Conservation (phyloP, 2,797 vertebrate species). For the Neomorphus geoffroyi region DNA sequence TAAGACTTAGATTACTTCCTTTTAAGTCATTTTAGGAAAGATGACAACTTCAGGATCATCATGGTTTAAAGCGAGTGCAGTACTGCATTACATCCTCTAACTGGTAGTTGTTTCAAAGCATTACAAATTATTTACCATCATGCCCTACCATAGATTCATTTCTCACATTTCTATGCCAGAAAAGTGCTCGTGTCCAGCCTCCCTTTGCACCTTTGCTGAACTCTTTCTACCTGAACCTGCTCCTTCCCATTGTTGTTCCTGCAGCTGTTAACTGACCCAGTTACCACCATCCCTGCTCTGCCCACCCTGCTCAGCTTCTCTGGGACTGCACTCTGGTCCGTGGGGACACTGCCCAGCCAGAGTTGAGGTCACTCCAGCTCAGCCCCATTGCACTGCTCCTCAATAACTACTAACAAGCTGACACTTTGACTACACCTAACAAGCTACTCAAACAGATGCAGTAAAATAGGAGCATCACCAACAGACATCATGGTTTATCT, state of each 20-base stretch:
- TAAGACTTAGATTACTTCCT: neutral
- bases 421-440: neutral
- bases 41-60: neutral
- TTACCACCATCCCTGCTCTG: neutral
- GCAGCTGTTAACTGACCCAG: neutral
- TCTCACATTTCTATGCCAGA: neutral
- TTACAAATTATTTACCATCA: neutral
- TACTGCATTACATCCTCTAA: too few relatives aligned
- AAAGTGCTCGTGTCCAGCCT: neutral
- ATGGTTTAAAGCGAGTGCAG: neutral
- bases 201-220: too few relatives aligned
- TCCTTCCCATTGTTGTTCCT: neutral
- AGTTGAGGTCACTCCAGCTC: neutral
- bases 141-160: neutral
- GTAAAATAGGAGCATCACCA: neutral
- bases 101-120: neutral
- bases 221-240: too few relatives aligned
- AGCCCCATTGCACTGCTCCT: neutral
- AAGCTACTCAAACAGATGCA: neutral
- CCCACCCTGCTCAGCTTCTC: neutral
- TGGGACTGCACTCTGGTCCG: too few relatives aligned
- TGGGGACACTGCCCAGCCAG: too few relatives aligned
- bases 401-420: neutral
- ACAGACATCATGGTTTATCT: neutral
- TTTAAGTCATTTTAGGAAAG: neutral